Evolutionary conservation across 2,113 vertebrate species (phyloP).

Genomic region (Ceuthmochares aereus): DNA sequence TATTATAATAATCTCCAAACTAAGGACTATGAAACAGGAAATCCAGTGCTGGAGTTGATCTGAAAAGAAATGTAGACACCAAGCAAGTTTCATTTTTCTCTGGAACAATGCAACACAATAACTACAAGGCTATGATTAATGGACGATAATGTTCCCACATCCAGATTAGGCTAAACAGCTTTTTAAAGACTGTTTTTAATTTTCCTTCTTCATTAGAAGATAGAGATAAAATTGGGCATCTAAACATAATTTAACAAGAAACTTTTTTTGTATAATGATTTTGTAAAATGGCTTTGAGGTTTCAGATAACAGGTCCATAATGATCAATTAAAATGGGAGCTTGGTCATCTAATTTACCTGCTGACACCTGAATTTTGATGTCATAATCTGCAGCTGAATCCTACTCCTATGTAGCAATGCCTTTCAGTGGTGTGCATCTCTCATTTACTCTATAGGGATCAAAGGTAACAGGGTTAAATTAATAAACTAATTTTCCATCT

Average conservation of each 20-base stretch:
- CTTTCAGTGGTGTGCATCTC: neutral
- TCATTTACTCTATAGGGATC: neutral
- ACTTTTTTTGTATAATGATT: neutral
- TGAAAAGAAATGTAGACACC: neutral
- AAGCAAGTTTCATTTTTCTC: neutral
- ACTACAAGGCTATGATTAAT: neutral
- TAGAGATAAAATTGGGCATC: neutral
- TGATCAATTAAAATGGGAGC: neutral
- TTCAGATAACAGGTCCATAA: neutral
- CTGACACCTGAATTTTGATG: neutral
- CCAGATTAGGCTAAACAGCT: neutral
- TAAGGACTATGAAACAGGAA: neutral
- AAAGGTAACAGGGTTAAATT: slow-evolving; percentile 28
- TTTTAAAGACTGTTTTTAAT: neutral
- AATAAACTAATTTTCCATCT: slow-evolving; percentile 41
- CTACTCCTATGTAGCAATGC: neutral
- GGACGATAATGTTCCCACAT: neutral
- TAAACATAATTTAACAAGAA: neutral
- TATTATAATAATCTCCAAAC: neutral
- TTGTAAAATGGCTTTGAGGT: neutral
- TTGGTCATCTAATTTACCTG: neutral
- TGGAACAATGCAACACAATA: neutral
- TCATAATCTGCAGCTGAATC: neutral
- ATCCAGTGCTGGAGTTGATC: neutral
- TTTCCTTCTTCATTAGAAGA: neutral